Evolutionary conservation across 2,888 invertebrate genomes (phyloP), one percentile per base, ranked within the genome.

Genomic region (Euclidia mi): DNA sequence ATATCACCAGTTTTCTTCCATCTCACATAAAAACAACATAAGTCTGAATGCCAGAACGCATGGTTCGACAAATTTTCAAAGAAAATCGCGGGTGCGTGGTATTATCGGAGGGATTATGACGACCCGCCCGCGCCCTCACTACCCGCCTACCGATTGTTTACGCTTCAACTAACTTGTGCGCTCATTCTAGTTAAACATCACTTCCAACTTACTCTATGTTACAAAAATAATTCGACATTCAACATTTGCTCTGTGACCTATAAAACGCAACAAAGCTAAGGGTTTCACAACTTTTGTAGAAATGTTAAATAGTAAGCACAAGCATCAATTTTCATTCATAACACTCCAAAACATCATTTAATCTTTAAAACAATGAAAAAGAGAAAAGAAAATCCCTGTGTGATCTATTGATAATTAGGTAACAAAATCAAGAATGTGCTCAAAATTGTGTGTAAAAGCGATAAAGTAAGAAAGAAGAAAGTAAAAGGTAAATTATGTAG

Each of bases 121-220:
- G 68, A 56, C 46, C 64, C 59, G 56, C 46, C 62, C 47, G 53
- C 59, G 51, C 64, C 61, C 35, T 35, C 18, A 11, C 28, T 41
- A 44, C 55, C 62, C 50, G 60, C 44, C 69, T 74, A 71, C 73
- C 70, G 62, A 80, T 80, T 76, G 66, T 74, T 64, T 73, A 80
- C 78, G 81, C 82, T 81, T 65, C 80, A 78, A 70, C 71, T 74
- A 83, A 81, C 79, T 81, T 81, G 60, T 71, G 68, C 75, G 72
- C 76, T 74, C 75, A 73, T 76, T 81, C 71, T 67, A 78, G 78
- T 78, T 74, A 75, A 81, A 81, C 66, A 60, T 42, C 31, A 37
- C 41, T 59, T 14, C 41, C 34, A 41, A 45, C 42, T 37, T 43
- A 43, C 32, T 41, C 15, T 20, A 41, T 59, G 59, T 60, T 60